Evolutionary conservation across 1,140 invertebrate species (phyloP).

Genomic region (Leptonema lineaticorne): DNA sequence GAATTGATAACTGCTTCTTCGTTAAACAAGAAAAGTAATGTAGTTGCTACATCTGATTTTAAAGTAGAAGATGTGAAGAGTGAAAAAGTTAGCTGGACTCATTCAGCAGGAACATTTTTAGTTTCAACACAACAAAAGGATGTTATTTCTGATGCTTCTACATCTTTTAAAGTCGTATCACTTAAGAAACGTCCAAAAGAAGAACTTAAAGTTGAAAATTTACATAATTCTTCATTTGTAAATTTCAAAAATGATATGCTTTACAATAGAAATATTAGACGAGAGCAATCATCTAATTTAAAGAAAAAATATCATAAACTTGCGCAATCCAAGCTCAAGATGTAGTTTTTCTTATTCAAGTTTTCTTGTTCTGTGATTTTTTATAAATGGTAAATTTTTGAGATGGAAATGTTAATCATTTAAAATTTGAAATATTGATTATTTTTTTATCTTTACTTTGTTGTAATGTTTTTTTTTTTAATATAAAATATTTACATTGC

Average conservation of each 20-base stretch:
- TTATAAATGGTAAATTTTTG: too few relatives aligned
- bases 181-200: constrained; percentile 2
- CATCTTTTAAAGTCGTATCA: not conserved
- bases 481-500: too few relatives aligned
- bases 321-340: too few relatives aligned
- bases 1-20: not conserved
- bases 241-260: constrained; percentile 19
- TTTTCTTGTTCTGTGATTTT: too few relatives aligned
- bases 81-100: not conserved
- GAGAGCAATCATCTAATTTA: not conserved
- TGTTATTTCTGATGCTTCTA: not conserved
- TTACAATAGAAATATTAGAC: not conserved
- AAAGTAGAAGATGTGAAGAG: not conserved
- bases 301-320: constrained; percentile 3
- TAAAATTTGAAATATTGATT: too few relatives aligned
- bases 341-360: too few relatives aligned
- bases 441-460: too few relatives aligned
- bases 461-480: too few relatives aligned
- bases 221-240: not conserved
- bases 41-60: not conserved
- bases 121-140: not conserved
- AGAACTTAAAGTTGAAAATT: not conserved
- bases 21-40: not conserved
- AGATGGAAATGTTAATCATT: too few relatives aligned
- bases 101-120: constrained; percentile 3